Evolutionary conservation across 2,113 vertebrate species (phyloP).

Genomic region (Otocyon megalotis): DNA sequence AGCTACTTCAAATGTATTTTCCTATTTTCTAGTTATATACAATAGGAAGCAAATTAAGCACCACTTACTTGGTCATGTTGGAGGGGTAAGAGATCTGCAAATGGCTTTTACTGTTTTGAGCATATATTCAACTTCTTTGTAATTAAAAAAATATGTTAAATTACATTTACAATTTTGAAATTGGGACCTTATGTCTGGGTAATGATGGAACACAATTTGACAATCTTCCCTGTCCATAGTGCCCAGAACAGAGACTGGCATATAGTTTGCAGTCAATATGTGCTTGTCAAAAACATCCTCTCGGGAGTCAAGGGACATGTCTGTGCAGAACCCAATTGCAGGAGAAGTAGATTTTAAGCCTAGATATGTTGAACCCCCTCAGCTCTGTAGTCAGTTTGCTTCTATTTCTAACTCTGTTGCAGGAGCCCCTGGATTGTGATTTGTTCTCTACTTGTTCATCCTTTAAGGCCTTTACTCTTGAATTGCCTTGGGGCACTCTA

Average conservation of each 20-base stretch:
- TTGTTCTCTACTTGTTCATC: conserved; percentile 32
- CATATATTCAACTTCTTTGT: not conserved
- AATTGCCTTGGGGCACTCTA: not conserved
- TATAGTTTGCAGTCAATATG: not conserved
- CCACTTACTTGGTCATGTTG: not conserved
- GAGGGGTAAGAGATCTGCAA: not conserved
- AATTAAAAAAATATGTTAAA: not conserved
- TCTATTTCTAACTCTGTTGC: conserved; percentile 13
- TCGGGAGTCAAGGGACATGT: not conserved
- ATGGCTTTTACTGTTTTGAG: conserved; percentile 6
- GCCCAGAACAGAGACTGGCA: not conserved
- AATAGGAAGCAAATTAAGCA: not conserved
- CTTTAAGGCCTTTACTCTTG: conserved; percentile 34
- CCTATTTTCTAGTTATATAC: not conserved
- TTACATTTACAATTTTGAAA: not conserved
- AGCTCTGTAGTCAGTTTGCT: not conserved
- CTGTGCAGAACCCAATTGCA: not conserved
- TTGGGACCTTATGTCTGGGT: not conserved
- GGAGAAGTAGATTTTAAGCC: not conserved
- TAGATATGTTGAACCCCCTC: not conserved
- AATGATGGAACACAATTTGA: not conserved
- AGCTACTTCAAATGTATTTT: not conserved
- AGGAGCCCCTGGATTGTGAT: not conserved
- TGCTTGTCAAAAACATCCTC: not conserved
- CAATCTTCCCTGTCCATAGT: not conserved